Evolutionary conservation across 2,888 invertebrate genomes (phyloP), one percentile per base, ranked within the genome.

Genomic region (Caradrina clavipalpis): DNA sequence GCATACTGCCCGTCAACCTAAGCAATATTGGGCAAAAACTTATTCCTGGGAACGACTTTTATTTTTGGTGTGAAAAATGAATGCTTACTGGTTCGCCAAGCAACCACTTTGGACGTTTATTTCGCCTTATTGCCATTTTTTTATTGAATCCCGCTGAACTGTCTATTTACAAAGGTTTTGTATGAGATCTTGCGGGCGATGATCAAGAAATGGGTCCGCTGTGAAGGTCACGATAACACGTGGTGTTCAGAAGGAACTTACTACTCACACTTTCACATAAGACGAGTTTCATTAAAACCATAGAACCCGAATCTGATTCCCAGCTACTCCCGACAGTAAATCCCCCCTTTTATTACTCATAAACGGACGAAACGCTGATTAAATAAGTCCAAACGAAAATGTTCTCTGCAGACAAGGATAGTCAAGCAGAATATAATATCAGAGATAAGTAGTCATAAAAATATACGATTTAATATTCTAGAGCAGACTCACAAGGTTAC

Each of bases 351-450:
- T 74, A 74, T 74, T 74, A 64, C 31, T 22, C 57, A 49, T 70
- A 76, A 74, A 76, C 71, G 59, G 56, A 70, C 15, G 39, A 17
- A 64, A 58, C 54, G 51, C 63, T 73, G 78, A 76, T 68, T 68
- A 68, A 63, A 73, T 73, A 68, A 73, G 45, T 31, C 62, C 56
- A 60, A 61, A 47, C 51, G 60, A 78, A 78, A 73, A 69, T 61
- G 50, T 75, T 63, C 26, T 53, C 56, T 15, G 22, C 60, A 50
- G 72, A 31, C 55, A 2, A 35, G 31, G 65, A 50, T 35, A 61
- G 21, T 76, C 60, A 50, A 57, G 26, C 50, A 54, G 35, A 67
- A 72, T 62, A 61, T 59, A 50, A 49, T 63, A 62, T 53, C 21
- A 60, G 10, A 64, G 51, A 53, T 59, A 71, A 45, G 45, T 42